Conservation (phyloP, 2,888 invertebrate species). For the Drosophila monieri region DNA sequence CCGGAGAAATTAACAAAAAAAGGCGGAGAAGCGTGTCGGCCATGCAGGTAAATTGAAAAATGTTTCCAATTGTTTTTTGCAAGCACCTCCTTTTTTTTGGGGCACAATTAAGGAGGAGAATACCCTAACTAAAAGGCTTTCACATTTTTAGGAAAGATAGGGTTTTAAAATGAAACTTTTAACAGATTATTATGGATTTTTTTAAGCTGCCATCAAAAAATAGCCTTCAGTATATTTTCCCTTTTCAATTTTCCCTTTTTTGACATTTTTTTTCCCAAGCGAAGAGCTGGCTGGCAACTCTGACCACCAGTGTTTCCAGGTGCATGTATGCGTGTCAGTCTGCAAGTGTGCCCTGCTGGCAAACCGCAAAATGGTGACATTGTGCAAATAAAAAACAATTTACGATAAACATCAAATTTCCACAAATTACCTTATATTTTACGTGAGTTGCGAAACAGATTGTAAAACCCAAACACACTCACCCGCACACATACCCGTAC, state of each 20-base stretch:
- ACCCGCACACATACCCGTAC: conserved; percentile 60
- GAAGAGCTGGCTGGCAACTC: conserved; percentile 33
- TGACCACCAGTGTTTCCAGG: conserved; percentile 25
- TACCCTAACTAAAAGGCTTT: not conserved
- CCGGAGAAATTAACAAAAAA: not conserved
- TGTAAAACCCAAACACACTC: conserved; percentile 74
- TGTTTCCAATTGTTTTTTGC: conserved; percentile 68
- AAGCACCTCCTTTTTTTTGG: conserved; percentile 4
- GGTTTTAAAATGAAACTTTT: not conserved
- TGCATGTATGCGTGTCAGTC: conserved; percentile 5
- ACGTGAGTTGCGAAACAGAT: conserved; percentile 82
- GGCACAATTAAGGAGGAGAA: conserved; percentile 55
- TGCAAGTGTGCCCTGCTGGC: conserved; percentile 49
- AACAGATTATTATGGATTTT: not conserved
- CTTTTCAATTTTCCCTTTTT: not conserved
- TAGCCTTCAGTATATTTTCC: not conserved
- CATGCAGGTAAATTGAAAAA: conserved; percentile 71
- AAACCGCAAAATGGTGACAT: conserved; percentile 80
- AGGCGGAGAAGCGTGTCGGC: conserved; percentile 8
- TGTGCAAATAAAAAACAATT: conserved; percentile 82
- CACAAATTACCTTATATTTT: conserved; percentile 84
- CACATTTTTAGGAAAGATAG: not conserved
- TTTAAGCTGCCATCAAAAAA: not conserved
- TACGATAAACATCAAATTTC: conserved; percentile 84
- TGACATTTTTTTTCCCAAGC: not conserved